Percentiles rank a stretch among this genome's conserved stretches.
Conservation (phyloP, 2,113 vertebrate genomes). For the Pan paniscus region DNA sequence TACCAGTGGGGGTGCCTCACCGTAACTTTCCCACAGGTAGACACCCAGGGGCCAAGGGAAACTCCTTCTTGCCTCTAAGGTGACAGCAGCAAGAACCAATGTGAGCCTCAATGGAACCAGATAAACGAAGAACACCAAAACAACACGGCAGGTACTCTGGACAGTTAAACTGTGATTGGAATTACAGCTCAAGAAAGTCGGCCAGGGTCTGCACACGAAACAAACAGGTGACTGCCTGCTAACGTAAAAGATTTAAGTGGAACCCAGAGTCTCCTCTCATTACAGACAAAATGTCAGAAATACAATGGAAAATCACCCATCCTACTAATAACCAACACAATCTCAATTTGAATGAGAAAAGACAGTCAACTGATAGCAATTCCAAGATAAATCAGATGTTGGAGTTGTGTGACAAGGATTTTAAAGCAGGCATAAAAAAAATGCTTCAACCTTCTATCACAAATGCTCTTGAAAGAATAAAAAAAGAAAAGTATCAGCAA, state of each 20-base stretch:
- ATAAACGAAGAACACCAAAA: background rate
- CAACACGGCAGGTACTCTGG: too few relatives aligned
- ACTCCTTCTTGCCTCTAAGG: accelerated
- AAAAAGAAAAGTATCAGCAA: background rate
- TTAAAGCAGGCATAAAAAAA: too few relatives aligned
- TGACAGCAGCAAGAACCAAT: too few relatives aligned
- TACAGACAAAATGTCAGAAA: background rate
- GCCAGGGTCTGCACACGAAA: accelerated
- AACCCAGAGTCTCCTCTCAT: background rate
- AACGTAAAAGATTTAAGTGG: accelerated
- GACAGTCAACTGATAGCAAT: accelerated
- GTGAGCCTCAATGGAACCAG: background rate
- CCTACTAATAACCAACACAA: accelerated
- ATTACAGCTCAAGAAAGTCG: accelerated
- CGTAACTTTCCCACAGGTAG: accelerated
- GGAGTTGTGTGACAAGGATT: accelerated
- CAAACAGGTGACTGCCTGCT: background rate
- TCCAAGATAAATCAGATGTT: accelerated
- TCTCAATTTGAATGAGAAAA: background rate
- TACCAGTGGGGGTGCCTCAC: accelerated
- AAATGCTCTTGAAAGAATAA: background rate
- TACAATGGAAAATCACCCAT: accelerated
- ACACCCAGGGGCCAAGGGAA: background rate
- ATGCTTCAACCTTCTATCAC: background rate
- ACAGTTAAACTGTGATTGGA: accelerated